phyloP scores from a whole-genome alignment of 2,113 vertebrate genomes.

The Chlorodrepanis virens region DNA sequence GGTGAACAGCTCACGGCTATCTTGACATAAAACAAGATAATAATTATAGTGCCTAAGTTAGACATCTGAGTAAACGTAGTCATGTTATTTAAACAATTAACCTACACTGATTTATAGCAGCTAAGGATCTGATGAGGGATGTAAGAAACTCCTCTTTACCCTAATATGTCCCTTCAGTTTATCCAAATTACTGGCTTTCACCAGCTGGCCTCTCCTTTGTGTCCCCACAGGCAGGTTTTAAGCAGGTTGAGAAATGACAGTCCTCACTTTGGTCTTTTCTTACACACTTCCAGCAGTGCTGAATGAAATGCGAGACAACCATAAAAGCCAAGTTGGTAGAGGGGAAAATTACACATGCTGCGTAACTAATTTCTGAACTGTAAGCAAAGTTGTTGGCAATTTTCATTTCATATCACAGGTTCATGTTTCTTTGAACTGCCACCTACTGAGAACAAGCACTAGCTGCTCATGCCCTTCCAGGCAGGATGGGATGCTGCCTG shows the following conservation, averaged over 20 bases:
- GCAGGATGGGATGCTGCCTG: neutral
- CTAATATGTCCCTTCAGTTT: neutral
- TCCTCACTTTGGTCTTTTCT: neutral
- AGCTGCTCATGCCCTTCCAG: neutral
- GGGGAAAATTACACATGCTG: slow-evolving; percentile 30
- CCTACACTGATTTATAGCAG: neutral
- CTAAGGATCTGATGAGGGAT: neutral
- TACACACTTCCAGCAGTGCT: neutral
- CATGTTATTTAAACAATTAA: neutral
- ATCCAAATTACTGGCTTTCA: neutral
- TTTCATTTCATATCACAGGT: neutral
- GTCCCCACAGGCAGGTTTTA: neutral
- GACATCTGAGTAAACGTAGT: neutral
- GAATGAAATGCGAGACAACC: neutral
- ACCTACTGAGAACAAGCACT: neutral
- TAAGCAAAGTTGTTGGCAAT: slow-evolving; percentile 14
- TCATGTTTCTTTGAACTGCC: neutral
- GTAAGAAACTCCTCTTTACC: neutral
- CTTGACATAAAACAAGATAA: neutral
- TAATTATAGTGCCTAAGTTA: neutral
- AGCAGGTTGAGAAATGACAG: neutral
- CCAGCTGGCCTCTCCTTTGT: neutral
- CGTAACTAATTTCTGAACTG: slow-evolving; percentile 39
- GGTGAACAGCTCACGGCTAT: neutral
- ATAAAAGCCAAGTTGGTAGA: neutral